These are phyloP conservation scores for Caenorhabditis sp. DNA, from an alignment of 2,888 invertebrate genomes.

Conservation along the genomic window DNA sequence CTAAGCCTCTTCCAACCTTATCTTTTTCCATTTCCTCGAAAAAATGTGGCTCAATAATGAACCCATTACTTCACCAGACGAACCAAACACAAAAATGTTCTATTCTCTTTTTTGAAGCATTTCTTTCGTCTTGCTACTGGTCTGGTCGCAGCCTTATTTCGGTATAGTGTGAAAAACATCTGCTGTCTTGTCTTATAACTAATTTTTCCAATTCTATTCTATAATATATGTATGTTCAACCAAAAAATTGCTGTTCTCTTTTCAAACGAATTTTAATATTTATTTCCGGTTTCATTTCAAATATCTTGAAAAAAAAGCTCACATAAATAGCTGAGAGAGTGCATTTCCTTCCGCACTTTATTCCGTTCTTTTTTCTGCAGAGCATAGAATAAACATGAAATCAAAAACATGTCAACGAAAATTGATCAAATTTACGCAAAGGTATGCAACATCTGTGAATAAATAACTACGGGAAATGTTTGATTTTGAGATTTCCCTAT, in stretches of 20 bases:
- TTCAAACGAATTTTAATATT: no score
- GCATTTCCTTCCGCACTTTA: neutral
- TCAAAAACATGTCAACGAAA: neutral
- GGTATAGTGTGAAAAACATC: neutral
- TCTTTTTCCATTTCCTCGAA: neutral
- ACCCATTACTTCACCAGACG: neutral
- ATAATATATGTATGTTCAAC: neutral
- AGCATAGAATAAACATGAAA: neutral
- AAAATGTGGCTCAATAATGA: conserved; percentile 1
- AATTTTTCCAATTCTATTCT: neutral
- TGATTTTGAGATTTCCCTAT: neutral
- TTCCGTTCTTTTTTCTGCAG: neutral
- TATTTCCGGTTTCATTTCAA: no score
- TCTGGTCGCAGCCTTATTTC: no score
- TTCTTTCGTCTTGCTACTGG: neutral
- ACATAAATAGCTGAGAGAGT: neutral
- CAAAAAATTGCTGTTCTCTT: neutral
- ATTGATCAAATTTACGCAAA: neutral
- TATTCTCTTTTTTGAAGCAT: neutral
- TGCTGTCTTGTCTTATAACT: neutral
- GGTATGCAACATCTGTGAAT: neutral
- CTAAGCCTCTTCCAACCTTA: neutral
- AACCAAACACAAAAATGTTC: neutral
- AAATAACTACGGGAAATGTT: neutral
- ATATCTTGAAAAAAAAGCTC: no score